Conservation (phyloP, 1,140 invertebrate species). For the Drosophila yakuba region DNA sequence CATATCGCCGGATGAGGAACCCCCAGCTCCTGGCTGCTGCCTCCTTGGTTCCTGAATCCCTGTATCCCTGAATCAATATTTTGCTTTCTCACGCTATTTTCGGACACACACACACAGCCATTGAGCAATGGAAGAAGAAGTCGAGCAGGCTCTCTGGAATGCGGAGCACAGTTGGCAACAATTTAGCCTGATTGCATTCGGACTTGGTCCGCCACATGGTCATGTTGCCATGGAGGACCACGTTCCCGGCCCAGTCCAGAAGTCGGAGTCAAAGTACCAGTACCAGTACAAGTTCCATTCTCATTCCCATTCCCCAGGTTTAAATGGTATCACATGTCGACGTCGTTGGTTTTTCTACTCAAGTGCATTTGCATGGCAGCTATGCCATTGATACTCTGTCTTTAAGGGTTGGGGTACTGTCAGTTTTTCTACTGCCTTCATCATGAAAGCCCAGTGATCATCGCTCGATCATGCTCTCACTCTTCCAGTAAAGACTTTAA, state of each 20-base stretch:
- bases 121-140: constrained; percentile 32
- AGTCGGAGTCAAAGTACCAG: constrained; percentile 25
- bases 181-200: constrained; percentile 73
- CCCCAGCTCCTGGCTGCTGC: constrained; percentile 3
- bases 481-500: too few species aligned
- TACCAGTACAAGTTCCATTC: not conserved
- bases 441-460: constrained; percentile 59
- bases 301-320: constrained; percentile 4
- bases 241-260: constrained; percentile 19
- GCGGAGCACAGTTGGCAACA: constrained; percentile 76
- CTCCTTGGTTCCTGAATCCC: constrained; percentile 7
- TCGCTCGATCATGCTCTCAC: constrained; percentile 31
- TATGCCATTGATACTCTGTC: constrained; percentile 45
- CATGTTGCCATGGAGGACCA: constrained; percentile 26
- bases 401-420: not conserved
- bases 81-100: constrained; percentile 82
- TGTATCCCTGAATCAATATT: constrained; percentile 77
- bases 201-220: constrained; percentile 31
- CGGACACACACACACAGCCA: constrained; percentile 23
- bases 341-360: constrained; percentile 52
- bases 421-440: constrained; percentile 53
- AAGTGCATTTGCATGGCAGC: constrained; percentile 73
- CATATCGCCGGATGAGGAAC: constrained; percentile 57
- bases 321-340: constrained; percentile 82
- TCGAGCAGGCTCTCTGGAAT: constrained; percentile 64